A percentile compares a stretch with the other conserved stretches of the same genome.
These are phyloP conservation scores for Mylabris sibirica DNA, from an alignment of 2,888 invertebrate genomes.

Conservation along the genomic window DNA sequence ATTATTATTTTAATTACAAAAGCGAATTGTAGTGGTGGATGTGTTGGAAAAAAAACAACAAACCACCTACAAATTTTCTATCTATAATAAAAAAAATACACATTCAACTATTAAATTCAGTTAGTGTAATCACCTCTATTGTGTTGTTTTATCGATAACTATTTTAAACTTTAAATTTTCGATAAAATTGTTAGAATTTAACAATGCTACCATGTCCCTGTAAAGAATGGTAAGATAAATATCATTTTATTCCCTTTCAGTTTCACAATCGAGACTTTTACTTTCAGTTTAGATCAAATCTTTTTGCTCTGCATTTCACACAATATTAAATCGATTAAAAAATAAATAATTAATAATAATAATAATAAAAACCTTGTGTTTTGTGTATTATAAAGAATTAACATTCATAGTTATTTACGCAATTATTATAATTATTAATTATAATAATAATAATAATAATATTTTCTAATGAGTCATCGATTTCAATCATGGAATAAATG, in stretches of 20 bases:
- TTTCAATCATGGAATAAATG: not conserved
- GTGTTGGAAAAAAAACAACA: not conserved
- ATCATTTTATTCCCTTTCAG: not conserved
- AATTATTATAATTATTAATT: no score
- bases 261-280: conserved; percentile 2
- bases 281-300: not conserved
- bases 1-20: no score
- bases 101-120: not conserved
- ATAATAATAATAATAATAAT: conserved; percentile 6
- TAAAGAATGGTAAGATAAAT: not conserved
- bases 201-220: not conserved
- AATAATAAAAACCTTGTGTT: not conserved
- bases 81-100: not conserved
- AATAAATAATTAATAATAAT: not conserved
- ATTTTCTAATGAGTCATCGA: not conserved
- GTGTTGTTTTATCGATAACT: not conserved
- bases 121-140: not conserved
- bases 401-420: not conserved
- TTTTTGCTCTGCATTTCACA: not conserved
- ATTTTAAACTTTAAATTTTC: not conserved
- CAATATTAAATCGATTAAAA: not conserved
- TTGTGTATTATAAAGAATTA: not conserved
- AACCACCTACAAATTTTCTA: not conserved
- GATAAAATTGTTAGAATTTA: not conserved
- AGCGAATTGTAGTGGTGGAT: not conserved